Base-by-base conservation (phyloP, 2,113 vertebrate species). In the Carollia perspicillata region DNA sequence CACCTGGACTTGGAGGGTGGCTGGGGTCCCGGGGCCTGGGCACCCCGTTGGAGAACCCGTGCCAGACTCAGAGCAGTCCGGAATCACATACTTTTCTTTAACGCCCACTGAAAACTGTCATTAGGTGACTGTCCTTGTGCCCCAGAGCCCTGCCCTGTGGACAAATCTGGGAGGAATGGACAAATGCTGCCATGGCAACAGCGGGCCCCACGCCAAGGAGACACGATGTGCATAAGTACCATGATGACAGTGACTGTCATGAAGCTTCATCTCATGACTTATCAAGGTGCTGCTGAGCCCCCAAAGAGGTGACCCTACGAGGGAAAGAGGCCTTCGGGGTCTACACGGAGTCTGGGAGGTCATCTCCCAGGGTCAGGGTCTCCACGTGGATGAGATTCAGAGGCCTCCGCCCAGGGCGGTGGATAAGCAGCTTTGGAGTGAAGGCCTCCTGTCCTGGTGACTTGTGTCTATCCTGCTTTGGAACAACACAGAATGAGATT, bases 151-250 rank as follows among this genome's bases (percentile, higher is more conserved):
- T 18, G 23, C 68, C 44, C 13, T 8, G 8, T 2, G 6, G 58
- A 49, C 22, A 65, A 37, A 55, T 23, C 30, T 47, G 58, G 40
- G 47, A 63, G 37, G 55, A 28, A 13, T 8, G 58, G 37, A 58
- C 30, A 60, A n/a, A 42, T 6, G n/a, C 6, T 40, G 35, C n/a
- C 14, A 18, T 14, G 51, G 20, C 33, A 5, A 22, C 75, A 3
- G 47, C 1, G 12, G 49, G 30, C 65, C 17, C 11, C 12, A 0
- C 0, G 3, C 23, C 20, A 35, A 28, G 17, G 28, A 66, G 63
- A 33, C 53, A 16, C 1, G 2, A 55, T 3, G 0, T 18, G 0
- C 22, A 9, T 28, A 8, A 49, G 40, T 2, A 14, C 7, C 7
- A 11, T 20, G 47, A 40, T 4, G 12, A 35, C 14, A 40, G 8